Base-by-base conservation (phyloP, 2,888 invertebrate species). In the Dusona sp. region DNA sequence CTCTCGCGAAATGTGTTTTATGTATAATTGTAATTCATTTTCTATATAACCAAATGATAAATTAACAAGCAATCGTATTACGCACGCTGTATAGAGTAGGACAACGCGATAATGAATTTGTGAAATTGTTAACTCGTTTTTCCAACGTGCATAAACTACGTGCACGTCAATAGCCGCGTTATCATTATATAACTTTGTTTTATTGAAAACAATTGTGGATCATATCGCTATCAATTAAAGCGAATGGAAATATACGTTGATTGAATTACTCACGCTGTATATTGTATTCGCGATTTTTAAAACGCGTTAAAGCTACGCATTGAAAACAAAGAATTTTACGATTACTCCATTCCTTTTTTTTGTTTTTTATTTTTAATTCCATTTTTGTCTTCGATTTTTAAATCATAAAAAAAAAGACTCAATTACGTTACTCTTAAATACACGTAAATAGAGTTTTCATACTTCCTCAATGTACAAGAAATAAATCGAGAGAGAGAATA, bases 401-500 rank as follows among this genome's bases (percentile, higher is more conserved):
- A 61, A 29, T n/a, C 7, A 29, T 16, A 16, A 29, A 9, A 57
- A 25, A 0, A 22, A 57, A 25, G 13, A 25, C 11, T 6, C 29
- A n/a, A n/a, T 25, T 38, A 13, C 42, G 42, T 42, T 13, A 42
- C 42, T 11, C 9, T 9, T 42, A 42, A 11, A 42, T 13, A 13
- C 42, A 13, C 13, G 13, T 42, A 11, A 2, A 11, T 11, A 42
- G 42, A 42, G 11, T 42, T 42, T 11, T 11, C 13, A 13, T 42
- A 13, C 42, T 42, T 77, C 19, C 73, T 68, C 82, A 61, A 74
- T 68, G 51, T 67, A 65, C 33, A 57, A 64, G 61, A 61, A 61
- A 61, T 61, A 61, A 61, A 61, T 61, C 29, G 61, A 29, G 29
- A 29, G 9, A 22, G 85, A 86, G 68, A 42, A 38, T n/a, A 86